Base-by-base conservation (phyloP, 1,140 invertebrate species). In the Neodiprion lecontei region DNA sequence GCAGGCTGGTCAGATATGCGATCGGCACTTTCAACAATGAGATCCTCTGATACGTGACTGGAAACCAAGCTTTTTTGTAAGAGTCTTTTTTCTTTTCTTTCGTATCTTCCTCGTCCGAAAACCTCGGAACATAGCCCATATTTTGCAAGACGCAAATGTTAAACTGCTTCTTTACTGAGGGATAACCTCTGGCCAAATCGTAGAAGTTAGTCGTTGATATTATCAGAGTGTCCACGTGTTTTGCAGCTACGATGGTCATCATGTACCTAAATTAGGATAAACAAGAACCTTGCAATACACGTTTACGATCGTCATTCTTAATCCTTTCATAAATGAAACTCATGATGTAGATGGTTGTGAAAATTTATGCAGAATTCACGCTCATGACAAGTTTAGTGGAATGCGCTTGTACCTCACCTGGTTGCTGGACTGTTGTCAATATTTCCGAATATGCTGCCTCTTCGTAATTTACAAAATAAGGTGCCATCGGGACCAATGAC, bases 361-460 rank as follows among this genome's bases (percentile, higher is more conserved):
- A 40, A 40, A 40, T 40, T 2, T 40, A 40, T 5, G 28, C 5
- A 40, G 28, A 40, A 40, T 40, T 0, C 28, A 40, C 28, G 28
- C 28, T 5, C 5, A 5, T 40, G 2, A 40, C 1, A 40, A 40
- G 28, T 2, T 40, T 40, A 5, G 28, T 40, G 28, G 28, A 1
- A 40, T 5, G 28, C 5, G 28, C 5, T 40, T 5, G 28, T 40
- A 40, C 5, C n/a, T 61, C 11, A 75, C 48, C 77, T 72, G 9
- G 48, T 75, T 40, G 70, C 48, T 9, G 48, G 49, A 17, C 68
- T 71, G 47, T 78, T 70, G 50, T 79, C 76, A 14, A 79, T 68
- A 67, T 75, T 78, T 53, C 78, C 78, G 61, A 79, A 79, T 10
- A 79, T 23, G 68, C 78, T 79, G 10, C 78, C 78, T 1, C 70